These are phyloP conservation scores for Mesembrinibis cayennensis DNA, from an alignment of 2,113 vertebrate species.

Conservation along the genomic window DNA sequence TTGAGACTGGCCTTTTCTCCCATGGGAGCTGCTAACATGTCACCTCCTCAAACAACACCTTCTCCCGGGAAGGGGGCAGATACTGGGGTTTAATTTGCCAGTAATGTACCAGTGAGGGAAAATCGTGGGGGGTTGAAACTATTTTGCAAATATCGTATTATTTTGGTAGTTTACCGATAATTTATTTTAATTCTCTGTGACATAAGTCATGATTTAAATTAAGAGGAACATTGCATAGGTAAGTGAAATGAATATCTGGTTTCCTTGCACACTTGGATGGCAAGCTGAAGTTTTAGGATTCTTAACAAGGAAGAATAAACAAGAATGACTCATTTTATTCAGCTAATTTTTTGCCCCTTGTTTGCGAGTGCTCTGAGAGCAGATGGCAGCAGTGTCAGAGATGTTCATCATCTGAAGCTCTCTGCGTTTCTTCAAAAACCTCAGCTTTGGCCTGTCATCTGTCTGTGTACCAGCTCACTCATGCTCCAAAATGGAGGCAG, in stretches of 20 bases:
- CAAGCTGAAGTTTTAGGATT: background rate
- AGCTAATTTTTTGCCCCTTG: conserved; percentile 17
- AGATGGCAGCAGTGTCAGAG: conserved; percentile 17
- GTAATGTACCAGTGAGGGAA: background rate
- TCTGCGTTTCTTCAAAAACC: background rate
- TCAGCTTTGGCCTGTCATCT: background rate
- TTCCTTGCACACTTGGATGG: background rate
- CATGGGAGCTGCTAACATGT: background rate
- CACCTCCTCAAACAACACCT: background rate
- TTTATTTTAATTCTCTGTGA: background rate
- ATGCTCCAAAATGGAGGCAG: background rate
- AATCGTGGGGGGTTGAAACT: background rate
- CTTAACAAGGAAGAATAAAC: background rate
- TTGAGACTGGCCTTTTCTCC: background rate
- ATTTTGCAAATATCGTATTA: background rate
- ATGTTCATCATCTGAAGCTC: background rate
- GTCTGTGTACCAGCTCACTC: background rate
- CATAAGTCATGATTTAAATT: background rate
- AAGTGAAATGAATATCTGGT: background rate
- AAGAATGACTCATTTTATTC: background rate
- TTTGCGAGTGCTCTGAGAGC: conserved; percentile 3
- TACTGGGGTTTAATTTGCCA: background rate
- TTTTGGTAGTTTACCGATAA: background rate
- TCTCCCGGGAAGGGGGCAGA: background rate
- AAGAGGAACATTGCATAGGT: background rate